phyloP scores from a whole-genome alignment of 2,888 invertebrate species.

The Catocala nupta region DNA sequence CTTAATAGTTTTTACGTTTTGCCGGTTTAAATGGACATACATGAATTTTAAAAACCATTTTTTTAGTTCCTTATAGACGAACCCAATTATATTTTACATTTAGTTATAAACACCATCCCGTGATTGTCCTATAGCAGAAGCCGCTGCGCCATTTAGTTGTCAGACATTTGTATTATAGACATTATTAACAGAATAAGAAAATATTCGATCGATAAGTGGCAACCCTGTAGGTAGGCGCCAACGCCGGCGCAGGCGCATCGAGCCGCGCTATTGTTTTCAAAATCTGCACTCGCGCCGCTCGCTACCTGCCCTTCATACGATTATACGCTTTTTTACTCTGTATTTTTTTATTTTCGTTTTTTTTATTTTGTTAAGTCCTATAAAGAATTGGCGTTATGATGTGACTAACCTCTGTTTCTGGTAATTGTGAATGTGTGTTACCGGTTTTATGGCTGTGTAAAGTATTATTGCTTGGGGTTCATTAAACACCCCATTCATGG shows the following conservation, averaged over 20 bases:
- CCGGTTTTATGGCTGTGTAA: conserved; percentile 14
- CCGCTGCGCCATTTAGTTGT: too few species aligned
- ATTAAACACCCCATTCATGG: conserved; percentile 6
- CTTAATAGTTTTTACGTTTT: too few species aligned
- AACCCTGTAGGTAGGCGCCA: conserved; percentile 61
- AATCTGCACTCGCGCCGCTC: conserved; percentile 55
- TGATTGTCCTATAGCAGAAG: too few species aligned
- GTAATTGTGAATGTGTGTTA: conserved; percentile 12
- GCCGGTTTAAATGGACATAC: too few species aligned
- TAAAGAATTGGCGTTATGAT: conserved; percentile 46
- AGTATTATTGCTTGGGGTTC: conserved; percentile 10
- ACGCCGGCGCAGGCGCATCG: conserved; percentile 51
- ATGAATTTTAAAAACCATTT: too few species aligned
- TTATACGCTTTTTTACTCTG: conserved; percentile 48
- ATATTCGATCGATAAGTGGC: conserved; percentile 29
- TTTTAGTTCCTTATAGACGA: too few species aligned
- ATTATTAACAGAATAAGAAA: background rate
- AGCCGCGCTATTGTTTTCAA: conserved; percentile 58
- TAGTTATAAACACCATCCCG: too few species aligned
- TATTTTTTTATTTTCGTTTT: conserved; percentile 14
- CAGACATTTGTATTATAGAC: background rate
- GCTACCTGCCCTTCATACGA: conserved; percentile 60
- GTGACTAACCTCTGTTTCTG: conserved; percentile 31
- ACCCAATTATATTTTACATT: too few species aligned
- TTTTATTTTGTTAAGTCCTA: conserved; percentile 16